Evolutionary conservation across 1,140 invertebrate genomes (phyloP).

Genomic region (Zelostemma sp.): DNA sequence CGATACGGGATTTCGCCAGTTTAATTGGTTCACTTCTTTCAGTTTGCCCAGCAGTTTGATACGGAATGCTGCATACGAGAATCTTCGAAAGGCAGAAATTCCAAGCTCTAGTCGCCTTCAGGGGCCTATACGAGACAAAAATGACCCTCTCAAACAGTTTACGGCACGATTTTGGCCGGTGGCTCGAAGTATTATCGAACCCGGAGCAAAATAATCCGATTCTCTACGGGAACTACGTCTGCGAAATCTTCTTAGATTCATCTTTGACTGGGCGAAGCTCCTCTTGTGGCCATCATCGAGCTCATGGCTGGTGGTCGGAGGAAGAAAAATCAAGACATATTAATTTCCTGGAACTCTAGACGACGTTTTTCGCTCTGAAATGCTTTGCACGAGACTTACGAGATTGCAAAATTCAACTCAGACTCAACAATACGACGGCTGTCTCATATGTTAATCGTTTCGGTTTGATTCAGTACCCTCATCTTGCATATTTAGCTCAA

Average conservation of each 20-base stretch:
- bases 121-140: not conserved
- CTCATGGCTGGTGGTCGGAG: constrained; percentile 6
- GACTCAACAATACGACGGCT: constrained; percentile 46
- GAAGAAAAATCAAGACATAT: constrained; percentile 1
- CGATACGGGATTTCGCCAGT: not conserved
- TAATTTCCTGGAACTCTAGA: constrained; percentile 16
- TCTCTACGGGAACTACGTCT: not conserved
- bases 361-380: constrained; percentile 7
- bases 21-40: constrained; percentile 16
- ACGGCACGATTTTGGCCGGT: not conserved
- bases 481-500: constrained; percentile 17
- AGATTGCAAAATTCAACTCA: constrained; percentile 41
- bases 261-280: not conserved
- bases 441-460: constrained; percentile 43
- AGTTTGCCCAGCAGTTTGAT: constrained; percentile 8
- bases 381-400: constrained; percentile 6
- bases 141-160: not conserved
- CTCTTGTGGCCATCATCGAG: not conserved
- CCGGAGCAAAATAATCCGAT: not conserved
- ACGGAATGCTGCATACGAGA: constrained; percentile 10
- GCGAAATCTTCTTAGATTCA: constrained; percentile 14
- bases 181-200: constrained; percentile 7
- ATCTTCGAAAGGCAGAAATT: constrained; percentile 12
- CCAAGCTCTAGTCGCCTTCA: not conserved
- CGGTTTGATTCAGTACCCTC: constrained; percentile 27